These are phyloP conservation scores for Pantherophis vulpinus DNA, from an alignment of 2,797 vertebrate genomes.

Conservation along the genomic window DNA sequence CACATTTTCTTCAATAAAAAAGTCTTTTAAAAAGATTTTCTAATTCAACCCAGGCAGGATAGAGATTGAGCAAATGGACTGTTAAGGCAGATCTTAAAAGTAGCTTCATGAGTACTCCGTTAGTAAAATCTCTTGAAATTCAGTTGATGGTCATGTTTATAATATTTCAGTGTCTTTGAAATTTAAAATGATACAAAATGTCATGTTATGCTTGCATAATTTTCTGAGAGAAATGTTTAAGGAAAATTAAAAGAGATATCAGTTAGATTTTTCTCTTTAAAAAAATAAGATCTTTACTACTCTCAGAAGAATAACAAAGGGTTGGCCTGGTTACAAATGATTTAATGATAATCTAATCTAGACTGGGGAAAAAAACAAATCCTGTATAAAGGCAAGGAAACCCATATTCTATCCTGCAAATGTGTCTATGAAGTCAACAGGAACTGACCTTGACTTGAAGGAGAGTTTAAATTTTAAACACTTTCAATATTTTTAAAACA, in stretches of 20 bases:
- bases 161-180: not conserved
- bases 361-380: not conserved
- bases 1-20: not conserved
- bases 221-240: not conserved
- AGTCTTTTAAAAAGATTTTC: not conserved
- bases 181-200: not conserved
- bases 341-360: not conserved
- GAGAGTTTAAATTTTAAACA: not conserved
- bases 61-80: not conserved
- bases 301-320: not conserved
- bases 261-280: constrained; percentile 1
- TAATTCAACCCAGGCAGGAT: not conserved
- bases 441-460: not conserved
- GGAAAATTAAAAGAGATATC: constrained; percentile 12
- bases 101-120: not conserved
- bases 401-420: not conserved
- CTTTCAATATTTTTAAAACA: not conserved
- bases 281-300: not conserved
- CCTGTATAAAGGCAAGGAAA: not conserved
- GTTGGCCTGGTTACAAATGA: not conserved
- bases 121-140: not conserved
- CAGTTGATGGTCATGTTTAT: not conserved
- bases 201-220: not conserved
- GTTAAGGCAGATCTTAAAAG: not conserved
- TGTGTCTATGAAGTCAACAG: not conserved